Conservation (phyloP, 2,888 invertebrate species). For the Linnaemya tessellans region DNA sequence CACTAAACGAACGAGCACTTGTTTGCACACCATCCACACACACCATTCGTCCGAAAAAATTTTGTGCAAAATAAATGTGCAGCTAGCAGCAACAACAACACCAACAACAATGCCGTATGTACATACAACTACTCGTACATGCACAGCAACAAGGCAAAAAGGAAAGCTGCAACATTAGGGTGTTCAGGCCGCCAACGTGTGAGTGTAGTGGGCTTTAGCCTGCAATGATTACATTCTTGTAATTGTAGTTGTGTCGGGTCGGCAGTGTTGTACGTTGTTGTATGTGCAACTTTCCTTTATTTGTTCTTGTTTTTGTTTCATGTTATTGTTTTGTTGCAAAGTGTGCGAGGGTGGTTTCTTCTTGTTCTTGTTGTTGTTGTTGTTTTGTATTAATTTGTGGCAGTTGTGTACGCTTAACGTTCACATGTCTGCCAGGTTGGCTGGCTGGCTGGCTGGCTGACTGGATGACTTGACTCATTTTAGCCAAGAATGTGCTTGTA, state of each 20-base stretch:
- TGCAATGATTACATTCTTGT: slow-evolving; percentile 14
- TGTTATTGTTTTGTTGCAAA: slow-evolving; percentile 50
- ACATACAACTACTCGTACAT: background rate
- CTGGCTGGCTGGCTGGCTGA: slow-evolving; percentile 44
- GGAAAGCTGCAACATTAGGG: slow-evolving; percentile 69
- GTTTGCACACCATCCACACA: slow-evolving; percentile 25
- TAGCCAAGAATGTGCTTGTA: slow-evolving; percentile 32
- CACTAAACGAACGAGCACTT: slow-evolving; percentile 13
- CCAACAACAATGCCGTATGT: slow-evolving; percentile 22
- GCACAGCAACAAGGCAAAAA: slow-evolving; percentile 46
- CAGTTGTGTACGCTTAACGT: slow-evolving; percentile 62
- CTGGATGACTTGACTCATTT: slow-evolving; percentile 54
- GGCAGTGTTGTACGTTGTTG: slow-evolving; percentile 1
- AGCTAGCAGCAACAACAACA: slow-evolving; percentile 50
- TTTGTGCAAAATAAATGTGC: slow-evolving; percentile 68
- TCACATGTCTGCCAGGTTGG: slow-evolving; percentile 60
- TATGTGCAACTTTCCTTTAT: slow-evolving; percentile 54
- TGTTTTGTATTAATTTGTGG: slow-evolving; percentile 51
- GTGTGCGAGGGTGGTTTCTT: slow-evolving; percentile 66
- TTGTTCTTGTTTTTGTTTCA: slow-evolving; percentile 16
- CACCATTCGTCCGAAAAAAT: slow-evolving; percentile 63
- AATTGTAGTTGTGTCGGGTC: slow-evolving; percentile 1
- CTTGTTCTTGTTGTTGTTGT: slow-evolving; percentile 53
- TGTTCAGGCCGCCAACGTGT: slow-evolving; percentile 49
- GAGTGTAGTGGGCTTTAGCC: slow-evolving; percentile 23